Evolutionary conservation across 1,140 invertebrate species (phyloP), one percentile per base, ranked within the genome.

Genomic region (Hyposmocoma kahamanoa): DNA sequence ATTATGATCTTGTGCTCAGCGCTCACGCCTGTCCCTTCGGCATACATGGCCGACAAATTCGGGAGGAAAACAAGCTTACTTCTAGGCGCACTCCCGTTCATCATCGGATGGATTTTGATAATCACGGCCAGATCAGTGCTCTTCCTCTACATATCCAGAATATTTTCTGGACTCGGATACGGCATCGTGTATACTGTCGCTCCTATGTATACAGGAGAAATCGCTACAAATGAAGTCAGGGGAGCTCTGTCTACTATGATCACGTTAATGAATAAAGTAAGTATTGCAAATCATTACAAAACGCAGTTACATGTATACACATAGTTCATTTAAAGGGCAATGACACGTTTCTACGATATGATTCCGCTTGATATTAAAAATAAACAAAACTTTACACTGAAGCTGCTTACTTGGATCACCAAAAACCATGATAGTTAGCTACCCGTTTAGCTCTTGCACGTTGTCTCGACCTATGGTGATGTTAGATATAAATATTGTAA

Each of bases 231-330:
- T 50, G 87, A 89, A 52, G 90, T 93, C 17, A 84, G 94, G 45
- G 94, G 94, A 1, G 88, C 90, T 2, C 79, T 93, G 20, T 91
- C 92, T 5, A 91, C 92, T 6, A 83, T 92, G 30, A 91, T 92
- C 51, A 92, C 93, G 22, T 84, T 93, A 53, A 86, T 87, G 82
- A 87, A 85, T 61, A 87, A 87, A 87, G 86, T 87, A 53, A 79
- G 75, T 67, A 58, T 45, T n/a, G n/a, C n/a, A n/a, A n/a, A n/a
- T n/a, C n/a, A n/a, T n/a, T n/a, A n/a, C n/a, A n/a, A n/a, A n/a
- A n/a, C n/a, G n/a, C n/a, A n/a, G n/a, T n/a, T n/a, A n/a, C n/a
- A n/a, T n/a, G n/a, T n/a, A n/a, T n/a, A n/a, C n/a, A n/a, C n/a
- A n/a, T n/a, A n/a, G n/a, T n/a, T n/a, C n/a, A n/a, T n/a, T n/a